Conservation (phyloP, 2,888 invertebrate genomes). For the Euplexia lucipara region DNA sequence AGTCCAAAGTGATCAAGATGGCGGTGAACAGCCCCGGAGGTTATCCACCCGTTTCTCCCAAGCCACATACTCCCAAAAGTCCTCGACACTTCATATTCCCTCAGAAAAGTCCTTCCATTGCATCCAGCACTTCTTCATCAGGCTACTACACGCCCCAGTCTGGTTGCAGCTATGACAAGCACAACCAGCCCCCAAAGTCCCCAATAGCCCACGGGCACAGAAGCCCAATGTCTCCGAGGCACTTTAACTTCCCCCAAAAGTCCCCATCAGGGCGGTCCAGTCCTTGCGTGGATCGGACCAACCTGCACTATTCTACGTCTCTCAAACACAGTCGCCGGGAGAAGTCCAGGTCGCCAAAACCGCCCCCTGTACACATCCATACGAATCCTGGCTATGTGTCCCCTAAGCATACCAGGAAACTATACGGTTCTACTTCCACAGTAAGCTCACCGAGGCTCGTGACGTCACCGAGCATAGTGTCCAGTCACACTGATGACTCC, state of each 20-base stretch:
- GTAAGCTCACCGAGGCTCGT: slow-evolving; percentile 84
- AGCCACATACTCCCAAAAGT: slow-evolving; percentile 89
- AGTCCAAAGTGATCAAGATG: slow-evolving; percentile 81
- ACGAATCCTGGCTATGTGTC: slow-evolving; percentile 92
- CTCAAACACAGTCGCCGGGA: slow-evolving; percentile 84
- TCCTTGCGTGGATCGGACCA: slow-evolving; percentile 81
- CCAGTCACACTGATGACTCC: slow-evolving; percentile 88
- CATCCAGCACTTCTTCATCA: slow-evolving; percentile 90
- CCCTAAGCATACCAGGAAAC: slow-evolving; percentile 85
- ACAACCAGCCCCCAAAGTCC: slow-evolving; percentile 86
- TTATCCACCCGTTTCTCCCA: slow-evolving; percentile 90
- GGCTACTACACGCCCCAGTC: slow-evolving; percentile 91
- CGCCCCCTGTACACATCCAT: slow-evolving; percentile 91
- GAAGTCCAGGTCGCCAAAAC: slow-evolving; percentile 86
- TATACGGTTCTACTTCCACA: slow-evolving; percentile 86
- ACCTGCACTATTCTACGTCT: slow-evolving; percentile 84
- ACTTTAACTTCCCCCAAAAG: slow-evolving; percentile 91
- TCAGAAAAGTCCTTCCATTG: slow-evolving; percentile 89
- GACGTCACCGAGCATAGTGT: slow-evolving; percentile 87
- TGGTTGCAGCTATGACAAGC: slow-evolving; percentile 87
- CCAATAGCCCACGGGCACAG: slow-evolving; percentile 90
- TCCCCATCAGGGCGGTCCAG: slow-evolving; percentile 86
- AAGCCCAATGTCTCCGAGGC: slow-evolving; percentile 91
- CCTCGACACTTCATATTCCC: slow-evolving; percentile 90
- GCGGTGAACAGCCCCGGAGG: slow-evolving; percentile 91